phyloP scores from a whole-genome alignment of 2,113 vertebrate genomes.

The Azemiops feae region DNA sequence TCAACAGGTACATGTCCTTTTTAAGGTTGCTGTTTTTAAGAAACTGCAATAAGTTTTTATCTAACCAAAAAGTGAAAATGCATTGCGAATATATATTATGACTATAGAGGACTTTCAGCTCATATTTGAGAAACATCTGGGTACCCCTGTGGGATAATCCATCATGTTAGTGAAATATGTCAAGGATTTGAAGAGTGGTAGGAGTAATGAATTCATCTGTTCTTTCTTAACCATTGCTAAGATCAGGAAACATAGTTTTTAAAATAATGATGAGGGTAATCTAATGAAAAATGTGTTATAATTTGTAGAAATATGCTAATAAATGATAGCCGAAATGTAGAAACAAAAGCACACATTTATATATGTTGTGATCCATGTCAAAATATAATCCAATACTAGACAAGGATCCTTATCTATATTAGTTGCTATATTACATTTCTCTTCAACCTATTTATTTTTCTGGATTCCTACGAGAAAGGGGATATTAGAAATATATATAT shows the following conservation, averaged over 20 bases:
- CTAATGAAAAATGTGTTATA: background rate
- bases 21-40: background rate
- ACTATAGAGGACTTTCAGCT: background rate
- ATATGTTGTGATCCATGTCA: background rate
- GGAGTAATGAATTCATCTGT: background rate
- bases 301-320: background rate
- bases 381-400: background rate
- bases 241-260: background rate
- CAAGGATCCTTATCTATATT: background rate
- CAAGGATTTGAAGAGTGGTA: background rate
- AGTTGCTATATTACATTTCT: background rate
- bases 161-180: background rate
- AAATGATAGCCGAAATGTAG: background rate
- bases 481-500: background rate
- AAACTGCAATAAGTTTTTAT: constrained; percentile 34
- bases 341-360: background rate
- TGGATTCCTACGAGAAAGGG: background rate
- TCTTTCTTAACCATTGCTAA: background rate
- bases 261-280: background rate
- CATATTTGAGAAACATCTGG: background rate
- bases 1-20: background rate
- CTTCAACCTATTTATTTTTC: background rate
- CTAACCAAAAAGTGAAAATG: background rate
- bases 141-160: background rate
- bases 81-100: background rate